Base-by-base conservation (phyloP, 2,888 invertebrate genomes). In the Crocallis elinguaria region DNA sequence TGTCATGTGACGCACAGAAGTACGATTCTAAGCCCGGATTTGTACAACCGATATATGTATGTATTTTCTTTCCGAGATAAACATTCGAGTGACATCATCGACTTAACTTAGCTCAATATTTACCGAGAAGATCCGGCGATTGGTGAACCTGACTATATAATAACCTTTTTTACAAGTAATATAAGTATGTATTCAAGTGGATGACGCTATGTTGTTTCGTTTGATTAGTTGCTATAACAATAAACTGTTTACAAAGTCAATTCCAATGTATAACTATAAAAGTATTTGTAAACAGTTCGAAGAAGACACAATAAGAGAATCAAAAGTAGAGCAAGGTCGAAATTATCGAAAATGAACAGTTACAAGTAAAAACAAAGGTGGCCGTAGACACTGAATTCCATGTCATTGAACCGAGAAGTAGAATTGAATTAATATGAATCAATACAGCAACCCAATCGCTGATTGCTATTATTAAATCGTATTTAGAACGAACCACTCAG, bases 51-150 rank as follows among this genome's bases (percentile, higher is more conserved):
- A 78, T 75, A 62, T 78, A 33, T 37, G n/a, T n/a, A 36, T 17
- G n/a, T 39, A 30, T 43, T 80, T 80, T 74, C 77, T 79, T 73
- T 73, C 69, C 73, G 74, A 79, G 75, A 78, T 73, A 69, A 77
- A 77, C 65, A 57, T 64, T 49, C 61, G 49, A 60, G 50, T 88
- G 89, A 90, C 82, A 89, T 90, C 89, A 90, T 61, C 79, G 48
- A 51, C 77, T 75, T 58, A 71, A 79, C 58, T 79, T 79, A 76
- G 72, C 66, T 67, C 62, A 69, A 74, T 83, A 73, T 86, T 86
- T 84, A 81, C 79, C 64, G 57, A 67, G 56, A 51, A 60, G 49
- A 50, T 49, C 41, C 48, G 64, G 69, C 53, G 58, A 62, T 66
- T 60, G 48, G 64, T 77, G 71, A 79, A 75, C 75, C 77, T 82